These are phyloP conservation scores for Umimayanthus kanabou DNA, from an alignment of 92 coral and sea anemone genomes.

Conservation along the genomic window DNA sequence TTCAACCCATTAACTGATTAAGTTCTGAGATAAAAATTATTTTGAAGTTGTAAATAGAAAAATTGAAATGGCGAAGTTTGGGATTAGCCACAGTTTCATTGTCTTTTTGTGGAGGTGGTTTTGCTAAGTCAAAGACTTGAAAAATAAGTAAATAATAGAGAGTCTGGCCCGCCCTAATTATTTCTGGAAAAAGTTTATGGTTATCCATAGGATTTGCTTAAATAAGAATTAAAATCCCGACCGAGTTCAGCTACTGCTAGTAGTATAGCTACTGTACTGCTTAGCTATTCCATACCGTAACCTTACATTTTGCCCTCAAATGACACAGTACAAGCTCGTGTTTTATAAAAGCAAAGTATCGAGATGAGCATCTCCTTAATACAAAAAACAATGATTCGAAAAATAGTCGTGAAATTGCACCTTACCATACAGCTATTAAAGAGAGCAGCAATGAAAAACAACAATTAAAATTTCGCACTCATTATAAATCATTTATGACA, in stretches of 20 bases:
- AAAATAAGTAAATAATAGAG: too few relatives aligned
- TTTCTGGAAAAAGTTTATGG: too few relatives aligned
- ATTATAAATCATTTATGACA: slow-evolving; percentile 13
- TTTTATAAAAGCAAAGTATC: neutral
- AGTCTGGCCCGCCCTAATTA: neutral
- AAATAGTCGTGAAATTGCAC: slow-evolving; percentile 7
- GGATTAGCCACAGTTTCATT: neutral
- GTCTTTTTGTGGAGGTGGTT: neutral
- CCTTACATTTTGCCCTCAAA: too few relatives aligned
- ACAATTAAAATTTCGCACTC: slow-evolving; percentile 27
- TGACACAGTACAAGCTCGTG: neutral
- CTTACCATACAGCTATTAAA: neutral
- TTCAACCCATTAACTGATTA: neutral
- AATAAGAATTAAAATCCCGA: too few relatives aligned
- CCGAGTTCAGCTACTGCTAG: neutral
- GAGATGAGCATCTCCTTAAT: slow-evolving; percentile 15
- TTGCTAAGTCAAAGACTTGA: neutral
- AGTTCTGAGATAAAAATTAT: neutral
- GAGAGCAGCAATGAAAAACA: slow-evolving; percentile 21
- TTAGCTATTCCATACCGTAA: neutral
- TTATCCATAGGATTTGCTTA: neutral
- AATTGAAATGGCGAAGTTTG: neutral
- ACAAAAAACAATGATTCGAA: neutral
- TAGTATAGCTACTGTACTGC: neutral
- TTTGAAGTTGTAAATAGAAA: neutral